Percentiles rank a stretch among this genome's conserved stretches.
Conservation (phyloP, 2,888 invertebrate species). For the Mesochorus sp. region DNA sequence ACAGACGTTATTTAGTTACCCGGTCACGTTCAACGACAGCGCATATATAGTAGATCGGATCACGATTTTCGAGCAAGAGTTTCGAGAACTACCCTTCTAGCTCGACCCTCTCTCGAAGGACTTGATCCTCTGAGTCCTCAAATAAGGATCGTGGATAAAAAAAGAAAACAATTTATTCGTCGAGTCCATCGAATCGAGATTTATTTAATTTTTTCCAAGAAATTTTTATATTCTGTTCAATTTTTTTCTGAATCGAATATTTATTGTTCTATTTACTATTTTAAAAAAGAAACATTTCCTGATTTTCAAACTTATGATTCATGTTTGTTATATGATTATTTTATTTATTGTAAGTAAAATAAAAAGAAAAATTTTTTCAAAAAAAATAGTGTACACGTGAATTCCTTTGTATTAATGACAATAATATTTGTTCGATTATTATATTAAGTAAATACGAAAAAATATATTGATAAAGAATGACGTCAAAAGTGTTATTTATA, state of each 20-base stretch:
- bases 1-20: constrained; percentile 36
- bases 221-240: background rate
- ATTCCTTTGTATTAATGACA: constrained; percentile 1
- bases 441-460: background rate
- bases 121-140: constrained; percentile 24
- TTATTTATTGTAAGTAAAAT: too few relatives aligned
- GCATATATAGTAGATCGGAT: constrained; percentile 38
- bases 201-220: background rate
- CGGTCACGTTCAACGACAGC: constrained; percentile 45
- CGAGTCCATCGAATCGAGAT: background rate
- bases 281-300: constrained; percentile 20
- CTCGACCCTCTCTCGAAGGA: constrained; percentile 4
- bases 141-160: background rate
- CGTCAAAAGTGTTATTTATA: background rate
- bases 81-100: constrained; percentile 40
- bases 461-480: background rate
- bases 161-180: constrained; percentile 11
- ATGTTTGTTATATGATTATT: too few relatives aligned
- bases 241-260: background rate
- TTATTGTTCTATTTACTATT: background rate
- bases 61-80: constrained; percentile 25
- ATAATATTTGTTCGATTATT: constrained; percentile 18
- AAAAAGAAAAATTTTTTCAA: constrained; percentile 22
- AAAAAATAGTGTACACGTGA: background rate
- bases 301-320: too few relatives aligned